A percentile compares a stretch with the other conserved stretches of the same genome.
Conservation (phyloP, 1,140 invertebrate genomes). For the Semibalanus balanoides region DNA sequence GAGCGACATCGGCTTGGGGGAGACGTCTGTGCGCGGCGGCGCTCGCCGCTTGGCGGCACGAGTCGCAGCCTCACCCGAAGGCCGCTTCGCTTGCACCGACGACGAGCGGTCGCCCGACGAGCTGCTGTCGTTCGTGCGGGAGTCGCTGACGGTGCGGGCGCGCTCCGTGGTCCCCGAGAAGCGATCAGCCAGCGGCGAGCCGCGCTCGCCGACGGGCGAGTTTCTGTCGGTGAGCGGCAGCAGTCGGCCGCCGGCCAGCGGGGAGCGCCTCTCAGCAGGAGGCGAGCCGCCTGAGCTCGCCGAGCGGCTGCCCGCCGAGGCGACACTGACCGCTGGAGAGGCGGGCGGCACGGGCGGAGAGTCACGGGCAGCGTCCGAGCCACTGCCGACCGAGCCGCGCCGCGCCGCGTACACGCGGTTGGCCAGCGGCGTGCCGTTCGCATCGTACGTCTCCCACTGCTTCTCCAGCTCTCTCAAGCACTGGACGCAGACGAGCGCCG, state of each 20-base stretch:
- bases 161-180: constrained; percentile 74
- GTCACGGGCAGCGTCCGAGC: neutral
- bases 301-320: neutral
- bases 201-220: constrained; percentile 63
- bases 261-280: neutral
- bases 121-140: constrained; percentile 64
- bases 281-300: neutral
- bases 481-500: neutral
- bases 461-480: neutral
- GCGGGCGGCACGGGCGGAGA: neutral
- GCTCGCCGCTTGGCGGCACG: constrained; percentile 61
- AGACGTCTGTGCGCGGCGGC: constrained; percentile 52
- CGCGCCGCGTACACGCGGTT: neutral
- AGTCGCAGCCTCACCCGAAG: constrained; percentile 60
- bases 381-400: neutral
- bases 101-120: constrained; percentile 80
- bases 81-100: constrained; percentile 53
- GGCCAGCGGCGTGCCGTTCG: neutral
- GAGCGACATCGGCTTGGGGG: neutral
- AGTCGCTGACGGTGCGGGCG: constrained; percentile 58
- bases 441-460: neutral
- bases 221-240: constrained; percentile 25
- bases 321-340: neutral
- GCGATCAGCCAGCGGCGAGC: constrained; percentile 64
- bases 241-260: too few species aligned